Percentiles rank a stretch among this genome's conserved stretches.
Conservation (phyloP, 2,113 vertebrate genomes). For the Sebastes fasciatus region DNA sequence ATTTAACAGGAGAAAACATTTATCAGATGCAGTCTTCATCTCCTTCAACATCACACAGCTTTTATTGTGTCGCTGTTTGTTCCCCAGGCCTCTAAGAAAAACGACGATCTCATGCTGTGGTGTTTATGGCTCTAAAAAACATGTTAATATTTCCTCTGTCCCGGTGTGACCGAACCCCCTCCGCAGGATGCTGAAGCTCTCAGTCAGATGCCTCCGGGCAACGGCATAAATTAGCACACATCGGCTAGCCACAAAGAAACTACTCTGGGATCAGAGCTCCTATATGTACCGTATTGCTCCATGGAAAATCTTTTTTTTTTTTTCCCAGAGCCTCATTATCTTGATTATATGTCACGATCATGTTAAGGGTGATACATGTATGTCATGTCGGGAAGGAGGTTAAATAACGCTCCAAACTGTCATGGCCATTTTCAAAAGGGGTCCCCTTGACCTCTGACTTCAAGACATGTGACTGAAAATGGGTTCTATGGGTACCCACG, state of each 20-base stretch:
- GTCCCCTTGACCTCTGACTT: too few relatives aligned
- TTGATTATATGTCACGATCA: neutral
- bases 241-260: conserved; percentile 14
- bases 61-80: neutral
- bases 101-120: conserved; percentile 9
- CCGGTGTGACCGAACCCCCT: neutral
- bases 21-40: neutral
- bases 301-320: neutral
- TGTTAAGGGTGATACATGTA: accelerated
- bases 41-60: neutral
- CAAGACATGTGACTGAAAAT: too few relatives aligned
- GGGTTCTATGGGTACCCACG: too few relatives aligned
- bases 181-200: conserved; percentile 13
- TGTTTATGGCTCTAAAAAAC: conserved; percentile 1
- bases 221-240: conserved; percentile 20
- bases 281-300: too few relatives aligned
- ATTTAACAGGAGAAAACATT: neutral
- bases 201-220: conserved; percentile 23
- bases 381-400: neutral
- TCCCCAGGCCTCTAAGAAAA: neutral
- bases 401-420: too few relatives aligned
- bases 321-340: neutral
- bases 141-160: conserved; percentile 13
- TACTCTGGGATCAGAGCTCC: neutral
- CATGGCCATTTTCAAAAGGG: too few relatives aligned